A percentile compares a stretch with the other conserved stretches of the same genome.
Conservation (phyloP, 1,140 invertebrate genomes). For the Ceratoteleas bidentatus region DNA sequence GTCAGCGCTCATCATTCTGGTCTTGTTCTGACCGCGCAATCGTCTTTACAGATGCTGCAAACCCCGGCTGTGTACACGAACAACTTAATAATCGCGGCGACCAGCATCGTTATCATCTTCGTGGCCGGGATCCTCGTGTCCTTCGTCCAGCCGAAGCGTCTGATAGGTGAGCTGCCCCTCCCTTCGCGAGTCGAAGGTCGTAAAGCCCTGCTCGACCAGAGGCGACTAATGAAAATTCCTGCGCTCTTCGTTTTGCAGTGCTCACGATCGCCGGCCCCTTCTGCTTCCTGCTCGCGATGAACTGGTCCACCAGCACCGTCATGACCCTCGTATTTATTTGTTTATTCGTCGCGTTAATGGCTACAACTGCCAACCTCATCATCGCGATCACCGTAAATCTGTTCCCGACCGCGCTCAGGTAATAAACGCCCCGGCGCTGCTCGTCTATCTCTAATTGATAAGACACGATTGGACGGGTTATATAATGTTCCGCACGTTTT, state of each 20-base stretch:
- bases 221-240: neutral
- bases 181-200: too few species aligned
- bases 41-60: conserved; percentile 48
- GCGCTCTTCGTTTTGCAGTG: conserved; percentile 33
- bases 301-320: conserved; percentile 71
- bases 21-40: neutral
- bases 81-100: conserved; percentile 62
- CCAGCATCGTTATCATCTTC: conserved; percentile 61
- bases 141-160: conserved; percentile 65
- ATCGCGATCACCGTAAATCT: conserved; percentile 82
- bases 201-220: neutral
- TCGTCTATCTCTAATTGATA: conserved; percentile 12
- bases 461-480: conserved; percentile 12
- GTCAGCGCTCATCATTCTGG: neutral
- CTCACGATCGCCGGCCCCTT: conserved; percentile 41
- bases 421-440: conserved; percentile 25
- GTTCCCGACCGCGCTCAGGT: conserved; percentile 83
- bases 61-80: conserved; percentile 67
- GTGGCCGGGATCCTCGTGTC: conserved; percentile 65
- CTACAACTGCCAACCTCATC: conserved; percentile 80
- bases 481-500: conserved; percentile 54
- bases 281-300: conserved; percentile 62
- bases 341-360: conserved; percentile 82
- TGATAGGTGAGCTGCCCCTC: conserved; percentile 70
- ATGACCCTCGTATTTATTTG: conserved; percentile 79